Percentiles rank a stretch among this genome's conserved stretches.
Conservation (phyloP, 2,888 invertebrate genomes). For the Drosophila paracracens region DNA sequence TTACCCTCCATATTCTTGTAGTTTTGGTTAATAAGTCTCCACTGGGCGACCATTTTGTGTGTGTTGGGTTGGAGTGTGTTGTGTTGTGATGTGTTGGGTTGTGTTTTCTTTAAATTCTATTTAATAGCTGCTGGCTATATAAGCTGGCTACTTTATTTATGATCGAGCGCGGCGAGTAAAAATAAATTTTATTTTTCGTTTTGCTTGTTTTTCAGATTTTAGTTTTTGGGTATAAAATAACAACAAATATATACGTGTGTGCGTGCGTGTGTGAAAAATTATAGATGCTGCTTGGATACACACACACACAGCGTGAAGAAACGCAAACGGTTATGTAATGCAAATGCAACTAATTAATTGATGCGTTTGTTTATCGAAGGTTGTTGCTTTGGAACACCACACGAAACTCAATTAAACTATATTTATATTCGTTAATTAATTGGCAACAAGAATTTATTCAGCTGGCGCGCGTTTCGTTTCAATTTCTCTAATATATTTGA, state of each 20-base stretch:
- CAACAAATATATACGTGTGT: conserved; percentile 7
- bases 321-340: conserved; percentile 51
- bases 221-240: conserved; percentile 37
- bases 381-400: conserved; percentile 59
- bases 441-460: conserved; percentile 39
- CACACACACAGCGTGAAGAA: conserved; percentile 5
- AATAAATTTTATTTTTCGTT: conserved; percentile 40
- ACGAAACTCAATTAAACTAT: conserved; percentile 22
- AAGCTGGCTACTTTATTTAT: conserved; percentile 43
- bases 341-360: conserved; percentile 50
- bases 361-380: conserved; percentile 43
- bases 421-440: conserved; percentile 31
- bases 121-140: conserved; percentile 24
- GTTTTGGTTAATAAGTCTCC: conserved; percentile 80
- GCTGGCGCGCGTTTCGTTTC: conserved; percentile 68
- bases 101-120: conserved; percentile 16
- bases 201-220: conserved; percentile 30
- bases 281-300: conserved; percentile 22
- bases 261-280: conserved; percentile 13
- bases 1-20: conserved; percentile 83
- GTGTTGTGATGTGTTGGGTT: neutral
- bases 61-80: neutral
- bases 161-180: conserved; percentile 55
- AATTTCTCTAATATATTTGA: conserved; percentile 28
- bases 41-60: conserved; percentile 76